Evolutionary conservation across 2,888 invertebrate species (phyloP), one percentile per base, ranked within the genome.

Genomic region (Macaria liturata): DNA sequence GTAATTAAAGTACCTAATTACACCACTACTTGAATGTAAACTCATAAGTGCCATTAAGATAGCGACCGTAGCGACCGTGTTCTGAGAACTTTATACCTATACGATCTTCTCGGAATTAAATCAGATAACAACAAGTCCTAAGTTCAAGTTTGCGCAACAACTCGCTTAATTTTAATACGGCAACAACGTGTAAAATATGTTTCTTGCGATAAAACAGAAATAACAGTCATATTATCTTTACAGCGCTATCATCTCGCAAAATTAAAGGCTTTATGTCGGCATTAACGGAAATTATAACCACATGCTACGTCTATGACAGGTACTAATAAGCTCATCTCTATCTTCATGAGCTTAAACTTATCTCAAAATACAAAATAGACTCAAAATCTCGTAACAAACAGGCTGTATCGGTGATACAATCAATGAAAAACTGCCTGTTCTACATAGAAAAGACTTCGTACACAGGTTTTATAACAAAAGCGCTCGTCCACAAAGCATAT

Each of bases 361-460:
- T 66, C 62, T 62, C 43, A 53, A 63, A 53, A 54, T 66, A 62
- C 65, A 62, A 67, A 67, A 65, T 65, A 70, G 66, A 68, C 62
- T 53, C 60, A 60, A 69, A 67, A 69, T 66, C 70, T 65, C 66
- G 69, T 68, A 72, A 79, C 72, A 78, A 82, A 78, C 69, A 52
- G 72, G 65, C 65, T 65, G 74, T 74, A 69, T 62, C 69, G 61
- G 62, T 73, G 76, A 84, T 82, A 81, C 78, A 80, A 81, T 84
- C 83, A 74, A 75, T 83, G 81, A 84, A 75, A 81, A 82, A 82
- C 78, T 81, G 80, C 79, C 80, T 80, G 78, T 75, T 81, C 71
- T 71, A 73, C 71, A 80, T 80, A 80, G 78, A 80, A 80, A 81
- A 80, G 73, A 71, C 72, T 72, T 67, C 64, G 70, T 71, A 74